These are phyloP conservation scores for Dicerorhinus sumatrensis DNA, from an alignment of 2,113 vertebrate species.

Conservation along the genomic window DNA sequence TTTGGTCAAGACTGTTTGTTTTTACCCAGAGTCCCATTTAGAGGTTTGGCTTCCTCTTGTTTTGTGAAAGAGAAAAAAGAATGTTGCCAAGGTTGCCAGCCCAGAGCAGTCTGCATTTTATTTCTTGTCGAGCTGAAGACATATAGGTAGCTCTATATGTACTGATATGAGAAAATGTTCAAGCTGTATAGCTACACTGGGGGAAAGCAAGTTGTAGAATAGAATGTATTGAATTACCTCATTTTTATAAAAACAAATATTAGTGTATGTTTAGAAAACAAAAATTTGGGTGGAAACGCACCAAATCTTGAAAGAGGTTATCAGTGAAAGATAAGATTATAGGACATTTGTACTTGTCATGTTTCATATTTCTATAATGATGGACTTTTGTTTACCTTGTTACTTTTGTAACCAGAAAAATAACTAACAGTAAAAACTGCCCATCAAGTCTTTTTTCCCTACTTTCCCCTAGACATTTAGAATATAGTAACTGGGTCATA, in stretches of 20 bases:
- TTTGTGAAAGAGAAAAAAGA: not conserved
- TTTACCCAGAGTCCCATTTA: not conserved
- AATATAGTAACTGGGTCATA: not conserved
- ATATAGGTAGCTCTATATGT: not conserved
- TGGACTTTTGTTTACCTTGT: not conserved
- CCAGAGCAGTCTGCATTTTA: not conserved
- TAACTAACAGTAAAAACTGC: not conserved
- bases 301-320: not conserved
- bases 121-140: not conserved
- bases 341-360: not conserved
- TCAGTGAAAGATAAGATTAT: not conserved
- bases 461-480: not conserved
- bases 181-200: not conserved
- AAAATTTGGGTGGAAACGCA: not conserved
- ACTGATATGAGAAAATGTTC: not conserved
- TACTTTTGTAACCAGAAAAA: not conserved
- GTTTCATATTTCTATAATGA: not conserved
- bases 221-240: not conserved
- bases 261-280: not conserved
- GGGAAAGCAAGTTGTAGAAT: not conserved
- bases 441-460: not conserved
- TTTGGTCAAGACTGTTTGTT: not conserved
- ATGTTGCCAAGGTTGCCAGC: not conserved
- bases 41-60: not conserved
- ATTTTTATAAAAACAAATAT: not conserved